Evolutionary conservation across 1,140 invertebrate species (phyloP).

Genomic region (Eupeodes corollae): DNA sequence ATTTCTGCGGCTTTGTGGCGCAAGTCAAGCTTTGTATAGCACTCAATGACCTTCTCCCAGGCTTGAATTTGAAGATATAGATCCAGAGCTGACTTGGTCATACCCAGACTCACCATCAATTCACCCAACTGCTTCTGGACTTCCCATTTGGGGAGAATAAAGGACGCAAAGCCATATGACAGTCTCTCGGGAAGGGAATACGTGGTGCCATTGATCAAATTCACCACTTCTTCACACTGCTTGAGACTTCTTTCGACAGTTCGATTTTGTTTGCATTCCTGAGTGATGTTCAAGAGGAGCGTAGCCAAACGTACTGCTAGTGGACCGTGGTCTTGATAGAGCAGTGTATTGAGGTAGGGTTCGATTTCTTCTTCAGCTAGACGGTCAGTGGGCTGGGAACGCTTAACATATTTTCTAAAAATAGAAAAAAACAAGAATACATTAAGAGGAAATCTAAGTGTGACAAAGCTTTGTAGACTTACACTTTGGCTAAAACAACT

Average conservation of each 20-base stretch:
- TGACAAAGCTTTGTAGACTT: slow-evolving; percentile 38
- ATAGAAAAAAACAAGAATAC: background rate
- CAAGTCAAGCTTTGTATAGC: slow-evolving; percentile 73
- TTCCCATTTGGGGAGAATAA: slow-evolving; percentile 59
- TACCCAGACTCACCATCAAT: slow-evolving; percentile 65
- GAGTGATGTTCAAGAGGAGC: slow-evolving; percentile 57
- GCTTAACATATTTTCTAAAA: slow-evolving; percentile 49
- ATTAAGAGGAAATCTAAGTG: background rate
- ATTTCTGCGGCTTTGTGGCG: slow-evolving; percentile 82
- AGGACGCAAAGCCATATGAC: slow-evolving; percentile 52
- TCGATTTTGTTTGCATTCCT: slow-evolving; percentile 64
- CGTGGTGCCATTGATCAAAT: slow-evolving; percentile 23
- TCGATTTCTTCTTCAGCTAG: slow-evolving; percentile 66
- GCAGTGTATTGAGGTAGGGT: slow-evolving; percentile 60
- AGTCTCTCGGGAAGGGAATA: slow-evolving; percentile 22
- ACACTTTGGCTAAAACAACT: slow-evolving; percentile 61
- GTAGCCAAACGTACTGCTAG: slow-evolving; percentile 61
- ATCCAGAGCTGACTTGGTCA: slow-evolving; percentile 76
- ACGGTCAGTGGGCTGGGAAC: slow-evolving; percentile 64
- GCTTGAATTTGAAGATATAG: slow-evolving; percentile 65
- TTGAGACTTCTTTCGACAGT: slow-evolving; percentile 76
- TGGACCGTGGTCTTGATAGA: slow-evolving; percentile 52
- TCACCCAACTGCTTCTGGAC: slow-evolving; percentile 66
- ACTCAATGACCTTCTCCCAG: slow-evolving; percentile 90
- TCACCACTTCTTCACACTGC: slow-evolving; percentile 72